A percentile compares a stretch with the other conserved stretches of the same genome.
Evolutionary conservation across 1,140 invertebrate genomes (phyloP).

Genomic region (Hydropsyche tenuis): DNA sequence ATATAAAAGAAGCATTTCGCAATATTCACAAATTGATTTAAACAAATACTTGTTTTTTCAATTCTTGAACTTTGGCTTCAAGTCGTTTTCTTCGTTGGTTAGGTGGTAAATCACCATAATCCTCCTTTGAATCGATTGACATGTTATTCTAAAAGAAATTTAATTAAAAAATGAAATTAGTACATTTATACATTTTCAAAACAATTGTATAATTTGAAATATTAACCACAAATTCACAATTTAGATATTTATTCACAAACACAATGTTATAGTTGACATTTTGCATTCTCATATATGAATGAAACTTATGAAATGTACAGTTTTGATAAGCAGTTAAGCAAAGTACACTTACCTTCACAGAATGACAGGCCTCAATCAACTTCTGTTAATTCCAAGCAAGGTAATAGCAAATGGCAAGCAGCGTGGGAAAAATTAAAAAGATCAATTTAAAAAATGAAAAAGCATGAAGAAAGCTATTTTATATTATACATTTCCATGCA

Average conservation of each 20-base stretch:
- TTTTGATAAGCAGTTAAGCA: conserved; percentile 22
- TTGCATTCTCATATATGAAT: background rate
- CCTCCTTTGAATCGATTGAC: conserved; percentile 86
- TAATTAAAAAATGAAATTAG: conserved; percentile 32
- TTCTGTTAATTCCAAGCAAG: conserved; percentile 69
- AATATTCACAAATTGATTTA: too few species aligned
- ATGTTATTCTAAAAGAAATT: conserved; percentile 77
- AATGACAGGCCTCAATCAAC: conserved; percentile 90
- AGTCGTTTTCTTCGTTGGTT: conserved; percentile 96
- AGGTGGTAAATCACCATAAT: conserved; percentile 95
- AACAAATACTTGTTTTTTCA: conserved; percentile 63
- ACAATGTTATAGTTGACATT: too few species aligned
- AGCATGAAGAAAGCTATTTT: background rate
- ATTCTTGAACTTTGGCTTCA: conserved; percentile 86
- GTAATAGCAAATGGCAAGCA: conserved; percentile 51
- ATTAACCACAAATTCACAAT: too few species aligned
- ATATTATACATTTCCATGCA: too few species aligned
- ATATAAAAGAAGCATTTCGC: too few species aligned
- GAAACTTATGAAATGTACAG: too few species aligned
- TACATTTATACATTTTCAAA: too few species aligned
- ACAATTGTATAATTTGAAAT: too few species aligned
- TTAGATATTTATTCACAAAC: too few species aligned
- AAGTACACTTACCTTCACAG: conserved; percentile 79
- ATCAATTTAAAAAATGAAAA: conserved; percentile 35
- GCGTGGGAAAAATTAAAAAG: conserved; percentile 57